A percentile compares a stretch with the other conserved stretches of the same genome.
These are phyloP conservation scores for Scelioninae gen. 1 DNA, from an alignment of 2,888 invertebrate species.

Conservation along the genomic window DNA sequence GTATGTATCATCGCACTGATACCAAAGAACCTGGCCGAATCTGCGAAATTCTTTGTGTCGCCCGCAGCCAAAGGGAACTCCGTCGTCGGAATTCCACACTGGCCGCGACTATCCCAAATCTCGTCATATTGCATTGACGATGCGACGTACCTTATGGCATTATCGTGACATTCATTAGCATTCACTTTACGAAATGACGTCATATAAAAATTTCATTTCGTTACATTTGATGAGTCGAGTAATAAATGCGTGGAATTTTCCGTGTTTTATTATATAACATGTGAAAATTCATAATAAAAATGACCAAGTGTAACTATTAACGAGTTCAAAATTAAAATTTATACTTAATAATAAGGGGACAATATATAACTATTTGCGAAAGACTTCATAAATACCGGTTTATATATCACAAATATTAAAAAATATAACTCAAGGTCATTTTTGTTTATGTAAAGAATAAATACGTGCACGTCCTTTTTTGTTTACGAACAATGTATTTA, in stretches of 20 bases:
- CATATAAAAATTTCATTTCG: constrained; percentile 38
- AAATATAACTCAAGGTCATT: no score
- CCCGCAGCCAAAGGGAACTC: constrained; percentile 21
- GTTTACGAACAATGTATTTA: no score
- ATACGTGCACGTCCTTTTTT: no score
- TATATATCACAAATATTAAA: no score
- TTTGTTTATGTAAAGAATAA: no score
- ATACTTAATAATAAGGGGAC: no score
- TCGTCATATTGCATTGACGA: constrained; percentile 26
- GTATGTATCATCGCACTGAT: constrained; percentile 62
- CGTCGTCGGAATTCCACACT: constrained; percentile 8
- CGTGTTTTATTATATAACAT: background rate
- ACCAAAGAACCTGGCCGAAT: constrained; percentile 58
- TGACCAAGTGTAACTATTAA: no score
- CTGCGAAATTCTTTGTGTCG: constrained; percentile 62
- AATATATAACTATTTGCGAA: no score
- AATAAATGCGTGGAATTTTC: constrained; percentile 26
- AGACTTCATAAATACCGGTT: no score
- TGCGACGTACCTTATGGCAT: constrained; percentile 26
- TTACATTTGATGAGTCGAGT: constrained; percentile 37
- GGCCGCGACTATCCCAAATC: no score
- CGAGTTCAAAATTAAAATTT: no score
- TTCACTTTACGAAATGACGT: constrained; percentile 36
- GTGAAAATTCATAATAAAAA: background rate
- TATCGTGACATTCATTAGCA: constrained; percentile 49